Conservation (phyloP, 1,140 invertebrate genomes). For the Himalopsyche phryganea region DNA sequence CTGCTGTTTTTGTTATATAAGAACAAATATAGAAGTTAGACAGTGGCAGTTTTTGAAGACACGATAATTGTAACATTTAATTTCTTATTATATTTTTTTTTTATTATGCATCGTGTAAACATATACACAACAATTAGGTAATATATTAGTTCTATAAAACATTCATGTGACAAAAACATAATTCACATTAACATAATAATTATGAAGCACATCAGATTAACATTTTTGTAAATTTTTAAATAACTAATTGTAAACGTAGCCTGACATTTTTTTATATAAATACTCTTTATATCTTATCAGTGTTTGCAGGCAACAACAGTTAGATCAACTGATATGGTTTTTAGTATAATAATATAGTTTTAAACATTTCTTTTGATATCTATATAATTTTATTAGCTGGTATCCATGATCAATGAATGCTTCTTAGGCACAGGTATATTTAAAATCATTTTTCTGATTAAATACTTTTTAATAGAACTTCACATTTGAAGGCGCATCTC, state of each 20-base stretch:
- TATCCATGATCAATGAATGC: too few species aligned
- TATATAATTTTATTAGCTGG: too few species aligned
- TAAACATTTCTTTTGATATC: too few species aligned
- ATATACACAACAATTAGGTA: conserved; percentile 25
- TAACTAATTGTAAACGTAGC: too few species aligned
- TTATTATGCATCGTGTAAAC: conserved; percentile 16
- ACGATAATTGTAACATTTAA: conserved; percentile 22
- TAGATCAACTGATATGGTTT: too few species aligned
- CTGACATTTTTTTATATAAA: too few species aligned
- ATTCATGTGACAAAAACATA: conserved; percentile 20
- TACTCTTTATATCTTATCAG: too few species aligned
- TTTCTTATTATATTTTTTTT: conserved; percentile 10
- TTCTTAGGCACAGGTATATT: conserved; percentile 25
- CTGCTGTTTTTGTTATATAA: too few species aligned
- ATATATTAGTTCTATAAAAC: conserved; percentile 20
- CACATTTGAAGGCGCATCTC: conserved; percentile 19
- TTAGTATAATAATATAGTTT: too few species aligned
- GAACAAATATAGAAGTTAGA: not conserved
- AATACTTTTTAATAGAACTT: conserved; percentile 10
- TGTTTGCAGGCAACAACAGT: too few species aligned
- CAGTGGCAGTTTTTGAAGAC: not conserved
- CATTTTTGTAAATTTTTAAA: too few species aligned
- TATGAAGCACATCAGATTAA: conserved; percentile 23
- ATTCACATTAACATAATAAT: conserved; percentile 13
- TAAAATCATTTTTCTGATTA: conserved; percentile 4